A percentile compares a stretch with the other conserved stretches of the same genome.
These are phyloP conservation scores for Electrona antarctica DNA, from an alignment of 2,113 vertebrate species.

Conservation along the genomic window DNA sequence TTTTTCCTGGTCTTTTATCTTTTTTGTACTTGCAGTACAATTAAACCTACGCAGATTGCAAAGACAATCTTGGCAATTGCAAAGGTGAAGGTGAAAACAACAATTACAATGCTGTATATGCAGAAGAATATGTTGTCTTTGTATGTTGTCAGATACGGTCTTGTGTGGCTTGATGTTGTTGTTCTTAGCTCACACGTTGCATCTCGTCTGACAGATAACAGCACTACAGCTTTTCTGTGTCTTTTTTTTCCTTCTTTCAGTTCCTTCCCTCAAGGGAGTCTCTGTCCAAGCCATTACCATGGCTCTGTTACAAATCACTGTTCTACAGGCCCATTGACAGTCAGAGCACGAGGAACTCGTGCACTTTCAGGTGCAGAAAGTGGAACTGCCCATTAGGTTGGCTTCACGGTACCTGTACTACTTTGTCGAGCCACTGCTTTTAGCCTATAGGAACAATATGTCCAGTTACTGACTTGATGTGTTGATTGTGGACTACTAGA, in stretches of 20 bases:
- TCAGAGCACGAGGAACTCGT: slow-evolving; percentile 14
- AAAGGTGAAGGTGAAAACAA: slow-evolving; percentile 3
- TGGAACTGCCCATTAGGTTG: not conserved
- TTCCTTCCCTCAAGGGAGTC: slow-evolving; percentile 51
- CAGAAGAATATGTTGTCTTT: slow-evolving; percentile 9
- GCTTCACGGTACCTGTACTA: not conserved
- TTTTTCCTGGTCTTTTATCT: not conserved
- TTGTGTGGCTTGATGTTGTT: slow-evolving; percentile 33
- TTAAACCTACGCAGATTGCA: not conserved
- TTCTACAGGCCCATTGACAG: slow-evolving; percentile 39
- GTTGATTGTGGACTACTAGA: slow-evolving; percentile 22
- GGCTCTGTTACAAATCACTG: slow-evolving; percentile 35
- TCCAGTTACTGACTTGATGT: slow-evolving; percentile 18
- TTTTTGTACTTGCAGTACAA: slow-evolving; percentile 8
- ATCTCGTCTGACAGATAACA: slow-evolving; percentile 33
- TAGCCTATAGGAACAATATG: not conserved
- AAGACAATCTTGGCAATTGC: not conserved
- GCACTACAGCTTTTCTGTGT: slow-evolving; percentile 1
- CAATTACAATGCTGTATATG: slow-evolving; percentile 16
- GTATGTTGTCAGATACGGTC: slow-evolving; percentile 10
- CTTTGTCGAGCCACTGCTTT: slow-evolving; percentile 5
- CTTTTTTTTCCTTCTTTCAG: slow-evolving; percentile 28
- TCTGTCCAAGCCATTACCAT: slow-evolving; percentile 56
- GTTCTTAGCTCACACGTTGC: slow-evolving; percentile 8
- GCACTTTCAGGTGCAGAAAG: slow-evolving; percentile 54